Evolutionary conservation across 2,888 invertebrate species (phyloP).

Genomic region (Darwinula stevensoni): DNA sequence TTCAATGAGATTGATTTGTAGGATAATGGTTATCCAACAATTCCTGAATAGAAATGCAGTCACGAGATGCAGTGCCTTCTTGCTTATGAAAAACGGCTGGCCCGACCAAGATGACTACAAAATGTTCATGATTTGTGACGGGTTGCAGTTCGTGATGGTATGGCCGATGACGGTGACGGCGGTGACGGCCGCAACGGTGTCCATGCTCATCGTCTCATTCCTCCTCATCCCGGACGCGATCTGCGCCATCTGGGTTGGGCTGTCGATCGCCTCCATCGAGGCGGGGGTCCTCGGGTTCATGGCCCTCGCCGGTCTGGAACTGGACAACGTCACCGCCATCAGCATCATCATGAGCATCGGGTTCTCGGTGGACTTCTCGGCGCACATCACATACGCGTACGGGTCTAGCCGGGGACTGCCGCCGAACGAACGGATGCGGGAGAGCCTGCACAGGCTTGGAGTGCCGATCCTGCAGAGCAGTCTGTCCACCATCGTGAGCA

Average conservation of each 20-base stretch:
- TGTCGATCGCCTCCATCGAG: slow-evolving; percentile 16
- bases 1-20: no score
- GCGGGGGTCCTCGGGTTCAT: slow-evolving; percentile 19
- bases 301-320: slow-evolving; percentile 18
- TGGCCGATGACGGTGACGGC: background rate
- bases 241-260: slow-evolving; percentile 17
- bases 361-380: slow-evolving; percentile 18
- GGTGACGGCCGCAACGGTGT: background rate
- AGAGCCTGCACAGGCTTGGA: slow-evolving; percentile 16
- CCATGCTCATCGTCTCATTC: background rate
- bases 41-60: no score
- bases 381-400: slow-evolving; percentile 18
- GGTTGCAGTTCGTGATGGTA: slow-evolving; percentile 1
- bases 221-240: slow-evolving; percentile 13
- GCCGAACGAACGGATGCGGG: slow-evolving; percentile 14
- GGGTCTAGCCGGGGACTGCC: slow-evolving; percentile 14
- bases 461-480: slow-evolving; percentile 17
- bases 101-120: no score
- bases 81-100: no score
- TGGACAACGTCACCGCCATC: slow-evolving; percentile 18
- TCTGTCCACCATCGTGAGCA: slow-evolving; percentile 17
- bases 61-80: no score
- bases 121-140: no score
- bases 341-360: slow-evolving; percentile 18
- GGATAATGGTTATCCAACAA: no score